Evolutionary conservation across 1,140 invertebrate species (phyloP), one percentile per base, ranked within the genome.

Genomic region (Harpegnathos saltator): DNA sequence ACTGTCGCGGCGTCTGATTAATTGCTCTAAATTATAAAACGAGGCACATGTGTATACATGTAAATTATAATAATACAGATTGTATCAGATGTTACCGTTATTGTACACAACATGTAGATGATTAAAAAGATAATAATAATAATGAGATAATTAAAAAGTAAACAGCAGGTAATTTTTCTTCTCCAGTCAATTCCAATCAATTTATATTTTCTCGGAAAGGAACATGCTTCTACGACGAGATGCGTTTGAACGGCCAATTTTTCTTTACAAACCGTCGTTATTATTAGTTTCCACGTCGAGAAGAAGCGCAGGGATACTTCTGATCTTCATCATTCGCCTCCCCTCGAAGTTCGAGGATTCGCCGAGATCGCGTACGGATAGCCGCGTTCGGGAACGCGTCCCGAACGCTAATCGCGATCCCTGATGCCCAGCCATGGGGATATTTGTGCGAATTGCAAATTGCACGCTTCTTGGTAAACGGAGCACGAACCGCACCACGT

Each of bases 391-490:
- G 14, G 19, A 65, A 19, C 19, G 19, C n/a, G 19, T 65, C 19
- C 44, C n/a, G 15, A 65, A 24, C 15, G 17, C 19, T 77, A 65
- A 24, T 66, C 19, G 9, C 14, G 15, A 50, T 9, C 29, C 12
- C 0, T 1, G n/a, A n/a, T n/a, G 15, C 17, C 38, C n/a, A 17
- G 0, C n/a, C n/a, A 19, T 54, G 1, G 29, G 17, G 12, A 11
- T 77, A 19, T 52, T 66, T 38, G 24, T 14, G 0, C 61, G 29
- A n/a, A 65, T 22, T 38, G 38, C 58, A 75, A 63, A 63, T 63
- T 63, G 38, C 58, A 50, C 2, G 22, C 17, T 7, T 11, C n/a
- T 63, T 17, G n/a, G 11, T 3, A 24, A 77, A 44, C 19, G 11
- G 26, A 15, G 26, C 11, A 44, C 19, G 15, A 33, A 63, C 9